Evolutionary conservation across 2,797 vertebrate species (phyloP).

Genomic region (Odontamblyopus rebecca): DNA sequence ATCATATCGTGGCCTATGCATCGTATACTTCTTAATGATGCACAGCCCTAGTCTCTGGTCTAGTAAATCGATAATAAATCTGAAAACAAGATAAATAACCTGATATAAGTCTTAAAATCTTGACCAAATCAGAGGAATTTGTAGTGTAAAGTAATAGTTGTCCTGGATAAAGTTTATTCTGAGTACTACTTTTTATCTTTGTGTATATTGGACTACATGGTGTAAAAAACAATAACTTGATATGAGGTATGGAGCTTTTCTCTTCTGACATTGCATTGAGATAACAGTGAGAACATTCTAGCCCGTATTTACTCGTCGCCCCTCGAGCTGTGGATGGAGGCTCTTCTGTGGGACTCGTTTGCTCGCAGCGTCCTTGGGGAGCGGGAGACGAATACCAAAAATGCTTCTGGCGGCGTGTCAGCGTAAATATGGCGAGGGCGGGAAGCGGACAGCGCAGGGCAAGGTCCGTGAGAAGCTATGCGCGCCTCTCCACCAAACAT

Average conservation of each 20-base stretch:
- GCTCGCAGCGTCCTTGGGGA: constrained; percentile 5
- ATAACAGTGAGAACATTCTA: neutral
- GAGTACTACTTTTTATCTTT: too few species aligned
- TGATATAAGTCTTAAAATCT: too few species aligned
- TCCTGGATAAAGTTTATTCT: too few species aligned
- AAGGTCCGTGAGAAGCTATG: constrained; percentile 58
- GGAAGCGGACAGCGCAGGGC: constrained; percentile 22
- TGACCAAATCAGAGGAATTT: too few species aligned
- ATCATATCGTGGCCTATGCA: too few species aligned
- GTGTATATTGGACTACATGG: too few species aligned
- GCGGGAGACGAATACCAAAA: constrained; percentile 49
- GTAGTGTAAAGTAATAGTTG: too few species aligned
- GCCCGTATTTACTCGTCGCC: neutral
- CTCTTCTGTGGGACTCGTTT: constrained; percentile 30
- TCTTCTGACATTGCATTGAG: neutral
- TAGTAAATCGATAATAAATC: too few species aligned
- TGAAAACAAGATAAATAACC: too few species aligned
- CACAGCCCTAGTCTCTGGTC: too few species aligned
- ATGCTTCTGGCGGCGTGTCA: constrained; percentile 55
- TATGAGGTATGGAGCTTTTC: neutral
- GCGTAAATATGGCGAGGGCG: constrained; percentile 42
- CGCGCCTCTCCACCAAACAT: constrained; percentile 27
- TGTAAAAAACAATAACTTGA: too few species aligned
- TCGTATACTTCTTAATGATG: too few species aligned
- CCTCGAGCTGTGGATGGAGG: neutral